A percentile compares a stretch with the other conserved stretches of the same genome.
These are phyloP conservation scores for Sesamia inferens DNA, from an alignment of 2,888 invertebrate species.

Conservation along the genomic window DNA sequence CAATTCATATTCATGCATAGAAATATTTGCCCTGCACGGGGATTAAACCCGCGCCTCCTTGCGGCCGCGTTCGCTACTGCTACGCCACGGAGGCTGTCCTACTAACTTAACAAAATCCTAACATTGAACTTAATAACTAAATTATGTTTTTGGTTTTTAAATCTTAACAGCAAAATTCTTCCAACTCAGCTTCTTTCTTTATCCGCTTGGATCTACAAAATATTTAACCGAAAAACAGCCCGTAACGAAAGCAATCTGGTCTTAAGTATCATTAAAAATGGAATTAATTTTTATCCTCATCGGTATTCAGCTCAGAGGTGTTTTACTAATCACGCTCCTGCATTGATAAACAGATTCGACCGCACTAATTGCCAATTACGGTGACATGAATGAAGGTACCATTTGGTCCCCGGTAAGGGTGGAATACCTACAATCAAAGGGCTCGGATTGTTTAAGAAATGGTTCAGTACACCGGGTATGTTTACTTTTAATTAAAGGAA, in stretches of 20 bases:
- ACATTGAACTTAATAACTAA: background rate
- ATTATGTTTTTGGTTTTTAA: slow-evolving; percentile 14
- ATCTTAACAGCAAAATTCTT: slow-evolving; percentile 5
- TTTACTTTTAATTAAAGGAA: slow-evolving; percentile 52
- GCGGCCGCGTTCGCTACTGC: no score
- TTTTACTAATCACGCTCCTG: slow-evolving; percentile 50
- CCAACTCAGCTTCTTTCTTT: background rate
- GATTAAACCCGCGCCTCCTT: no score
- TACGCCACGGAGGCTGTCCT: no score
- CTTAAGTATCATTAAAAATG: slow-evolving; percentile 42
- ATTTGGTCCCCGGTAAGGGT: slow-evolving; percentile 57
- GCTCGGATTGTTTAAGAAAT: slow-evolving; percentile 49
- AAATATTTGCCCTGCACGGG: no score
- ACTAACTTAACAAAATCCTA: background rate
- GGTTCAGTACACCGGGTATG: slow-evolving; percentile 29
- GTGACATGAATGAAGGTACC: slow-evolving; percentile 68
- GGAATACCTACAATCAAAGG: slow-evolving; percentile 29
- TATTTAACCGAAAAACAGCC: slow-evolving; percentile 14
- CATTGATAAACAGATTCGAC: slow-evolving; percentile 63
- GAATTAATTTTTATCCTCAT: slow-evolving; percentile 47
- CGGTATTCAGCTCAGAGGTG: slow-evolving; percentile 48
- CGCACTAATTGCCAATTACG: slow-evolving; percentile 76
- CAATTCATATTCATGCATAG: no score
- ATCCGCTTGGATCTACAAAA: slow-evolving; percentile 3
- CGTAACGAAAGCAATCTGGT: slow-evolving; percentile 25